Evolutionary conservation across 2,888 invertebrate genomes (phyloP).

Genomic region (Erebia palarica): DNA sequence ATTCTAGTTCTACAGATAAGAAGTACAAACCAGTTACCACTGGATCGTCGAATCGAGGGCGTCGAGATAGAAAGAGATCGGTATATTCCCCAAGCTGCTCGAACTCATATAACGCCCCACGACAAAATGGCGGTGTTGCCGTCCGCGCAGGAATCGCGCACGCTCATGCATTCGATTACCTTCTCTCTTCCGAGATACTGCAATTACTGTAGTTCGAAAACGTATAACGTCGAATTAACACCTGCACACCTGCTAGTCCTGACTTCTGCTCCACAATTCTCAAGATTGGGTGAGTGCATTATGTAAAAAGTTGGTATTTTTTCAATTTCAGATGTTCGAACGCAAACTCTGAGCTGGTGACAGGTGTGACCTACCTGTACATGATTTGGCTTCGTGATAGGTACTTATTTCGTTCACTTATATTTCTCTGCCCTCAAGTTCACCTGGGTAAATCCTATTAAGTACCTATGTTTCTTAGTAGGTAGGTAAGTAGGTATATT

Average conservation of each 20-base stretch:
- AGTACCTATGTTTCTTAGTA: too few species aligned
- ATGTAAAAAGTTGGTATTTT: neutral
- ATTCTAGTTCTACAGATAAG: neutral
- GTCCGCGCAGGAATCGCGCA: conserved; percentile 44
- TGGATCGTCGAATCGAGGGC: conserved; percentile 19
- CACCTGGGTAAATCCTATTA: too few species aligned
- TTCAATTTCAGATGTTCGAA: conserved; percentile 15
- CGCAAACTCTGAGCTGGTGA: neutral
- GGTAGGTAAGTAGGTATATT: neutral
- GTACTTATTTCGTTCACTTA: neutral
- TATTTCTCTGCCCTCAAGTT: neutral
- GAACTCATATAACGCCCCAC: conserved; percentile 52
- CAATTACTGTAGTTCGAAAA: conserved; percentile 42
- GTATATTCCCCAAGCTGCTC: conserved; percentile 53
- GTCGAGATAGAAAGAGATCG: conserved; percentile 23
- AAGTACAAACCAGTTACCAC: neutral
- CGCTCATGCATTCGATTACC: conserved; percentile 50
- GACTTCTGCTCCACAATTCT: neutral
- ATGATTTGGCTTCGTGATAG: neutral
- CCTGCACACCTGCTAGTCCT: conserved; percentile 3
- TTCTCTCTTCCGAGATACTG: conserved; percentile 54
- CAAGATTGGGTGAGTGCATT: conserved; percentile 11
- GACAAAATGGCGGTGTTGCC: conserved; percentile 69
- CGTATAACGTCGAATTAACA: conserved; percentile 37
- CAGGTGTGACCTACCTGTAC: neutral